These are phyloP conservation scores for Benitochromis conjunctus DNA, from an alignment of 2,113 vertebrate species.

Conservation along the genomic window DNA sequence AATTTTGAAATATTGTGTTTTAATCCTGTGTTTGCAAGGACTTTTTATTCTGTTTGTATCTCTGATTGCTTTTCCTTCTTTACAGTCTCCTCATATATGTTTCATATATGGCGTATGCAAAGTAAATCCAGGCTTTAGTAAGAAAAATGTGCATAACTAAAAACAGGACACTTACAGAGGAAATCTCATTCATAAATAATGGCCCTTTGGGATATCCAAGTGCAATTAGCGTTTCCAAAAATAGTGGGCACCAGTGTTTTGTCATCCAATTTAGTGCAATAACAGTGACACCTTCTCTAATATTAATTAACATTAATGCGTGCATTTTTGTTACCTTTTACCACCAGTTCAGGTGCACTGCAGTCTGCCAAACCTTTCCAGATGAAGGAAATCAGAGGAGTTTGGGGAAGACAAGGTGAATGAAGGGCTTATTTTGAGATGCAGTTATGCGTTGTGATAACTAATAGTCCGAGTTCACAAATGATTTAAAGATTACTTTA, in stretches of 20 bases:
- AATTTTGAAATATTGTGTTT: constrained; percentile 2
- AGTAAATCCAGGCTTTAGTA: background rate
- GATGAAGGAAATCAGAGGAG: background rate
- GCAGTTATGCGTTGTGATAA: background rate
- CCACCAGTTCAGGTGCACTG: background rate
- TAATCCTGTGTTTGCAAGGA: background rate
- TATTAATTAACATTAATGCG: constrained; percentile 49
- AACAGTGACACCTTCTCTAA: constrained; percentile 16
- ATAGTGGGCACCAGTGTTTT: constrained; percentile 17
- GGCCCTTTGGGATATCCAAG: constrained; percentile 25
- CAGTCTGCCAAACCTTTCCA: background rate
- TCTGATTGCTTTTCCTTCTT: background rate
- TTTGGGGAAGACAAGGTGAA: background rate
- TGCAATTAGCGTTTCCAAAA: constrained; percentile 37
- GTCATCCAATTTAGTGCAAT: background rate
- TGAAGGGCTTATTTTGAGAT: background rate
- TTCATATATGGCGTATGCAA: background rate
- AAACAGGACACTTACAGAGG: constrained; percentile 19
- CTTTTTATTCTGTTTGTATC: background rate
- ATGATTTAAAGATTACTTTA: background rate
- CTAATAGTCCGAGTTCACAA: background rate
- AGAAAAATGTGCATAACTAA: background rate
- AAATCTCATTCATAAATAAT: constrained; percentile 54
- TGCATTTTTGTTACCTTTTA: background rate
- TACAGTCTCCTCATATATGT: background rate